Percentiles rank a stretch among this genome's conserved stretches.
These are phyloP conservation scores for Antrozous pallidus DNA, from an alignment of 2,797 vertebrate species.

Conservation along the genomic window DNA sequence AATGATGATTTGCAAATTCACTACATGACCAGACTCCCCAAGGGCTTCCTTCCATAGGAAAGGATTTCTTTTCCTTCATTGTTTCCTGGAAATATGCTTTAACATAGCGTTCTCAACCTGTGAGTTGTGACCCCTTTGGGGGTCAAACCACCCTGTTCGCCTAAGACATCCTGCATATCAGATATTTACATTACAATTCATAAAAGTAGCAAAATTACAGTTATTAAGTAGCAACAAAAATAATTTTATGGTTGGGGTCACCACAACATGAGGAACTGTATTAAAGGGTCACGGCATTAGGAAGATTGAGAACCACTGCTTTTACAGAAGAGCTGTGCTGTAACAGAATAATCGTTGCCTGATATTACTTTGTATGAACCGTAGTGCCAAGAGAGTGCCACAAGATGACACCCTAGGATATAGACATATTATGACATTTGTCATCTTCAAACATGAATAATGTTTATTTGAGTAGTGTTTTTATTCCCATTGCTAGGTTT, in stretches of 20 bases:
- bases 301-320: too few relatives aligned
- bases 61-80: neutral
- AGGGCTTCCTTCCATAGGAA: neutral
- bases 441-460: neutral
- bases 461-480: neutral
- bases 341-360: neutral
- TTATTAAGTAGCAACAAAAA: too few relatives aligned
- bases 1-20: neutral
- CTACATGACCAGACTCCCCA: neutral
- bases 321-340: neutral
- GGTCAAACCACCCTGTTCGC: too few relatives aligned
- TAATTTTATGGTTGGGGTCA: too few relatives aligned
- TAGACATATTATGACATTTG: neutral
- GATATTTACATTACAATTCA: too few relatives aligned
- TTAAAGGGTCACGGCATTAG: too few relatives aligned
- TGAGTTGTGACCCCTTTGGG: too few relatives aligned
- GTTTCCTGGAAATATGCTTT: constrained; percentile 12
- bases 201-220: too few relatives aligned
- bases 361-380: neutral
- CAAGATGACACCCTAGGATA: neutral
- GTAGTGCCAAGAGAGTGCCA: neutral
- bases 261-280: too few relatives aligned
- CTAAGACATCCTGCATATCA: too few relatives aligned
- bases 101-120: too few relatives aligned
- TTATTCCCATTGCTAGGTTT: neutral